These are phyloP conservation scores for Hippoglossus hippoglossus DNA, from an alignment of 2,797 vertebrate genomes.

Conservation along the genomic window DNA sequence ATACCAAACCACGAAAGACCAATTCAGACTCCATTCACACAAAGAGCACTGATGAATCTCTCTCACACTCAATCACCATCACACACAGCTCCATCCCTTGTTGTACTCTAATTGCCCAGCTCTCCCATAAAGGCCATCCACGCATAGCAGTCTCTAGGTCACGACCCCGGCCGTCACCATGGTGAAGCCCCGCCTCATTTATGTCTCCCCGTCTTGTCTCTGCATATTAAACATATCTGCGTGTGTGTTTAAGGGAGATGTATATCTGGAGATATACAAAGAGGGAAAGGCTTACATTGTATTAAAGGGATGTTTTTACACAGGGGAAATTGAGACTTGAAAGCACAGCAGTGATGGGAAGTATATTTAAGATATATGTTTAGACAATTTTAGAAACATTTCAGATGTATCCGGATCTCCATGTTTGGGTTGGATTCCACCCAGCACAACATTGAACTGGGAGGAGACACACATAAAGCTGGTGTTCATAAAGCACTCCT, in stretches of 20 bases:
- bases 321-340: not conserved
- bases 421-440: not conserved
- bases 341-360: not conserved
- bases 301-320: not conserved
- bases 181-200: conserved; percentile 73
- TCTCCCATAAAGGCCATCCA: conserved; percentile 74
- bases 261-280: conserved; percentile 6
- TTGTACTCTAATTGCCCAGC: conserved; percentile 74
- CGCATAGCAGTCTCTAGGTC: conserved; percentile 70
- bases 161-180: conserved; percentile 71
- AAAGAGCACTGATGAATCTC: conserved; percentile 26
- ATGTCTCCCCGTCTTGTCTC: conserved; percentile 64
- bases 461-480: not conserved
- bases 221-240: conserved; percentile 65
- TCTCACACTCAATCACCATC: conserved; percentile 23
- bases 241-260: not conserved
- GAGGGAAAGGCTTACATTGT: not conserved
- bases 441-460: not conserved
- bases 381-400: conserved; percentile 5
- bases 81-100: conserved; percentile 37
- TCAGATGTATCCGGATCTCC: not conserved
- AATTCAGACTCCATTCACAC: conserved; percentile 19
- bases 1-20: conserved; percentile 32
- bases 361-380: not conserved
- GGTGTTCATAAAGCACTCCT: not conserved